phyloP scores from a whole-genome alignment of 2,888 invertebrate species.

The Drosophila anceps region DNA sequence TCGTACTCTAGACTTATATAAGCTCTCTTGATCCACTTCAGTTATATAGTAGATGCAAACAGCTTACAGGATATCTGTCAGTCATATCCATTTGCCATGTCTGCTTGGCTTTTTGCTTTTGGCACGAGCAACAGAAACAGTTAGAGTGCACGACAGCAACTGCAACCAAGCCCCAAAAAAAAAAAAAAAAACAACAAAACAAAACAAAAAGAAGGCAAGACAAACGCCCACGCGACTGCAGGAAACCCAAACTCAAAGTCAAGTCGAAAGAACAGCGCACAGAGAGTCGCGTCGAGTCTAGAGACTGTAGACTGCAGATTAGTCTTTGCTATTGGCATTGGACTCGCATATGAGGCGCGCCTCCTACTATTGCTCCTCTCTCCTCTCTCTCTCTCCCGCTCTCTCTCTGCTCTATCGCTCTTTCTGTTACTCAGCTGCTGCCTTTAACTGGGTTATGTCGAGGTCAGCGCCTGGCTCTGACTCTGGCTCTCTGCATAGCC shows the following conservation, averaged over 20 bases:
- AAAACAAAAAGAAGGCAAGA: conserved; percentile 18
- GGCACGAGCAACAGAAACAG: conserved; percentile 69
- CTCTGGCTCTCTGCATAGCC: conserved; percentile 50
- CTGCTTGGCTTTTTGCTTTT: conserved; percentile 32
- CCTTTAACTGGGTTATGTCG: conserved; percentile 63
- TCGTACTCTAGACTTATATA: too few relatives aligned
- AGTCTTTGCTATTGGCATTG: conserved; percentile 62
- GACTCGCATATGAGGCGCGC: conserved; percentile 45
- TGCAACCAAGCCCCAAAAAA: conserved; percentile 62
- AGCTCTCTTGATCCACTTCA: neutral
- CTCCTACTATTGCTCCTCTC: neutral
- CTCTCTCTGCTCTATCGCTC: neutral
- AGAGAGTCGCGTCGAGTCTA: conserved; percentile 38
- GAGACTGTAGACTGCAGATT: conserved; percentile 4
- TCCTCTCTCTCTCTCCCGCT: neutral
- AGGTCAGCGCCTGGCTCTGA: conserved; percentile 48
- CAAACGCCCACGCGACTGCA: conserved; percentile 59
- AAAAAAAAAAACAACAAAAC: too few relatives aligned
- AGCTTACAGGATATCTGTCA: neutral
- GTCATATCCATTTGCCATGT: neutral
- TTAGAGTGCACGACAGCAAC: conserved; percentile 67
- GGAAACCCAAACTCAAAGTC: conserved; percentile 71
- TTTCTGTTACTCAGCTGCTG: neutral
- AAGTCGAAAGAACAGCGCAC: conserved; percentile 75
- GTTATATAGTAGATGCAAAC: too few relatives aligned